Conservation (phyloP, 2,113 vertebrate species). For the Elaphurus davidianus region DNA sequence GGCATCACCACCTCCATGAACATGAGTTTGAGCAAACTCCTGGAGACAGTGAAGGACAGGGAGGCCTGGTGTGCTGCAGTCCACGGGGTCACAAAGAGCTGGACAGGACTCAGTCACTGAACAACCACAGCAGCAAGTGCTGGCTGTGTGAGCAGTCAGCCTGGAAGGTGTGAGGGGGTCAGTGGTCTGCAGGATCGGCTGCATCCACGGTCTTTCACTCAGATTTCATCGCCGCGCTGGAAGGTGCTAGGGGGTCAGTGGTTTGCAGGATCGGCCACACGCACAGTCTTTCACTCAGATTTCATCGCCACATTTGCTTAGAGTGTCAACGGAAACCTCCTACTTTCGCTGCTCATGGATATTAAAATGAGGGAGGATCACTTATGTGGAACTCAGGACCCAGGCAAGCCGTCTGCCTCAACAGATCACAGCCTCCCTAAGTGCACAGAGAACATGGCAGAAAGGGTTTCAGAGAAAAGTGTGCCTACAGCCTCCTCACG, state of each 20-base stretch:
- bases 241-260: rapidly evolving
- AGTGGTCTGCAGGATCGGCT: rapidly evolving
- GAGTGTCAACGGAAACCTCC: neutral
- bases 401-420: no score
- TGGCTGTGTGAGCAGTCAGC: neutral
- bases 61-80: neutral
- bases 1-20: neutral
- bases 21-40: neutral
- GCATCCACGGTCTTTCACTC: rapidly evolving
- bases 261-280: neutral
- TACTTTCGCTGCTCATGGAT: neutral
- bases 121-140: neutral
- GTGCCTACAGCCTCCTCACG: neutral
- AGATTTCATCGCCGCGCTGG: neutral
- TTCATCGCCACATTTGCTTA: neutral
- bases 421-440: neutral
- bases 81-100: neutral
- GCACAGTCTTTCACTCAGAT: neutral
- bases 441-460: neutral
- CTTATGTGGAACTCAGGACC: neutral
- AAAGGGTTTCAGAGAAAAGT: neutral
- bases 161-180: neutral
- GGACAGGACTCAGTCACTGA: neutral
- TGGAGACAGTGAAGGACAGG: neutral
- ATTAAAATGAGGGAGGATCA: neutral